These are phyloP conservation scores for Nymphalis urticae DNA, from an alignment of 2,888 invertebrate genomes.

Conservation along the genomic window DNA sequence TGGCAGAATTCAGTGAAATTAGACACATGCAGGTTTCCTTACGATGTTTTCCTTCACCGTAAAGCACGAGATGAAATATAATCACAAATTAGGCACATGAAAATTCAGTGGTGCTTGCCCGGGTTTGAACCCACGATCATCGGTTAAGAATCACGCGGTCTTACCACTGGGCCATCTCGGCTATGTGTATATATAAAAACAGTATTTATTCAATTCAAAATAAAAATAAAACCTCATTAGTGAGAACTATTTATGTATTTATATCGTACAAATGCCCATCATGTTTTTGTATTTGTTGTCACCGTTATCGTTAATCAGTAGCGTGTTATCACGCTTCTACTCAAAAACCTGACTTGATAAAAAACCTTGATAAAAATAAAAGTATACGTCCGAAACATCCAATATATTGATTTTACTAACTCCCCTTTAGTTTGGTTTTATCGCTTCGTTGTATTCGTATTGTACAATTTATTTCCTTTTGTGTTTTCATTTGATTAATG, in stretches of 20 bases:
- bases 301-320: slow-evolving; percentile 66
- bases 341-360: slow-evolving; percentile 63
- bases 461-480: slow-evolving; percentile 38
- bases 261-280: slow-evolving; percentile 28
- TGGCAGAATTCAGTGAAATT: too few relatives aligned
- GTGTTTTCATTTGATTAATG: slow-evolving; percentile 39
- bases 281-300: slow-evolving; percentile 33
- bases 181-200: too few relatives aligned
- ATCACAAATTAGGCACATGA: too few relatives aligned
- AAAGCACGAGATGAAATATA: too few relatives aligned
- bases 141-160: too few relatives aligned
- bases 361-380: slow-evolving; percentile 56
- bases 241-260: slow-evolving; percentile 14
- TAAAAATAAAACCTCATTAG: slow-evolving; percentile 18
- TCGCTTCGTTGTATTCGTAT: slow-evolving; percentile 38
- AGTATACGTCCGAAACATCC: slow-evolving; percentile 54
- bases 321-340: slow-evolving; percentile 64
- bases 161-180: too few relatives aligned
- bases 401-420: slow-evolving; percentile 68
- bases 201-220: too few relatives aligned
- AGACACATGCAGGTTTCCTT: too few relatives aligned
- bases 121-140: too few relatives aligned
- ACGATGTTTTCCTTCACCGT: too few relatives aligned
- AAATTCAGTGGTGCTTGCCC: too few relatives aligned
- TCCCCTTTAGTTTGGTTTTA: slow-evolving; percentile 38